Percentiles rank a stretch among this genome's conserved stretches.
These are phyloP conservation scores for Augiades crinisus DNA, from an alignment of 2,888 invertebrate genomes.

Conservation along the genomic window DNA sequence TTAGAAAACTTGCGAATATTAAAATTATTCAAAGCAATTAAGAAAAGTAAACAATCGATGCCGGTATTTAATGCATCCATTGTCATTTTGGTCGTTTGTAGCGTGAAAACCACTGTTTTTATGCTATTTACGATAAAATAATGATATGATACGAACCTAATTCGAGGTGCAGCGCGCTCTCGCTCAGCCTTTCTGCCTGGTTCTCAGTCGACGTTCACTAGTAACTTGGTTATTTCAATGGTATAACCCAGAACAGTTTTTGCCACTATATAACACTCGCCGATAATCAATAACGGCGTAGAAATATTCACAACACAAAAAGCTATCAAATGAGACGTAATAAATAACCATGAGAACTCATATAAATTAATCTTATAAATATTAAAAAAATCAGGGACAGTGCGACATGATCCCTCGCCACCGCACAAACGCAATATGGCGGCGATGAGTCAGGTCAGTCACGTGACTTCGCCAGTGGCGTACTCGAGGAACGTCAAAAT, in stretches of 20 bases:
- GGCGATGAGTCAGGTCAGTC: conserved; percentile 46
- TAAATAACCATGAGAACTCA: conserved; percentile 33
- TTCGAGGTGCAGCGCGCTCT: conserved; percentile 45
- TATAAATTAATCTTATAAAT: conserved; percentile 41
- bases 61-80: conserved; percentile 43
- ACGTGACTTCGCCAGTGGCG: conserved; percentile 46
- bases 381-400: conserved; percentile 50
- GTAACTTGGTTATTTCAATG: conserved; percentile 63
- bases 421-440: conserved; percentile 66
- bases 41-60: conserved; percentile 52
- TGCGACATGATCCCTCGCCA: conserved; percentile 48
- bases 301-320: conserved; percentile 28
- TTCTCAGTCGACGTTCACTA: conserved; percentile 49
- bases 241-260: conserved; percentile 52
- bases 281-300: conserved; percentile 30
- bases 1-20: conserved; percentile 25
- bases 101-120: conserved; percentile 25
- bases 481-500: not conserved
- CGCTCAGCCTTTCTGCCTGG: conserved; percentile 56
- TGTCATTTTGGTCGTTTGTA: conserved; percentile 25
- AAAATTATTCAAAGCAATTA: conserved; percentile 17
- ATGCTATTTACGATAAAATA: conserved; percentile 7
- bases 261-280: conserved; percentile 35
- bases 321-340: conserved; percentile 27
- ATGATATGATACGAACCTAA: conserved; percentile 38